Conservation (phyloP, 2,113 vertebrate genomes). For the Onychostoma macrolepis region DNA sequence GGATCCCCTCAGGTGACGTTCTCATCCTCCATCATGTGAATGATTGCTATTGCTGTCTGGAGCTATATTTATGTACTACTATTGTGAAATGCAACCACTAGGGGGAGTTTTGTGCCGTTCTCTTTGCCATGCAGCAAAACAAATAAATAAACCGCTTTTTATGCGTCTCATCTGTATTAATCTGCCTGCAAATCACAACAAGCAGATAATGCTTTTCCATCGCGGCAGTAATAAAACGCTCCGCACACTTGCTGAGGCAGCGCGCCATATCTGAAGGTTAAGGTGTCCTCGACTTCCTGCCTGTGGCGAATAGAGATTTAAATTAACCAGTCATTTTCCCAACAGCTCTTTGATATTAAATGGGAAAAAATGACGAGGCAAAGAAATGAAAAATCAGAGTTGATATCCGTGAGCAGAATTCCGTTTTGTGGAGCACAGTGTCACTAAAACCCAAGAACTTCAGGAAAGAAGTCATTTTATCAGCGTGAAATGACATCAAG, state of each 20-base stretch:
- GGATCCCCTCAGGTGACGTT: conserved; percentile 8
- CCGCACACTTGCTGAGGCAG: conserved; percentile 16
- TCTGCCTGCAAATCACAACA: conserved; percentile 39
- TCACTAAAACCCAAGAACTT: not conserved
- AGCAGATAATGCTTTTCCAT: conserved; percentile 29
- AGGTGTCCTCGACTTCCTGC: conserved; percentile 5
- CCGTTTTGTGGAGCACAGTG: not conserved
- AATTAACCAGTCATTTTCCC: conserved; percentile 29
- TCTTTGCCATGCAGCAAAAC: not conserved
- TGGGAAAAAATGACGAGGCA: not conserved
- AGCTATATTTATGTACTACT: not conserved
- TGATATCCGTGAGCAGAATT: conserved; percentile 36
- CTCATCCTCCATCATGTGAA: conserved; percentile 36
- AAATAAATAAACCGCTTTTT: conserved; percentile 1
- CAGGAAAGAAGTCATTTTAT: not conserved
- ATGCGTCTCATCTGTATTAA: conserved; percentile 27
- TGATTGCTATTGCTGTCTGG: conserved; percentile 42
- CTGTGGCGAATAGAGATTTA: conserved; percentile 26
- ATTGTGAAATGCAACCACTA: conserved; percentile 36
- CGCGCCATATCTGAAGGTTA: conserved; percentile 10
- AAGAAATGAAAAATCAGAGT: conserved; percentile 42
- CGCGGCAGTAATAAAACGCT: conserved; percentile 2
- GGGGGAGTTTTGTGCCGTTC: conserved; percentile 36
- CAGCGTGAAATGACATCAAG: not conserved
- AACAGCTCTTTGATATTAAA: conserved; percentile 36